A percentile compares a stretch with the other conserved stretches of the same genome.
phyloP scores from a whole-genome alignment of 2,113 vertebrate genomes.

The Ammodytes marinus region DNA sequence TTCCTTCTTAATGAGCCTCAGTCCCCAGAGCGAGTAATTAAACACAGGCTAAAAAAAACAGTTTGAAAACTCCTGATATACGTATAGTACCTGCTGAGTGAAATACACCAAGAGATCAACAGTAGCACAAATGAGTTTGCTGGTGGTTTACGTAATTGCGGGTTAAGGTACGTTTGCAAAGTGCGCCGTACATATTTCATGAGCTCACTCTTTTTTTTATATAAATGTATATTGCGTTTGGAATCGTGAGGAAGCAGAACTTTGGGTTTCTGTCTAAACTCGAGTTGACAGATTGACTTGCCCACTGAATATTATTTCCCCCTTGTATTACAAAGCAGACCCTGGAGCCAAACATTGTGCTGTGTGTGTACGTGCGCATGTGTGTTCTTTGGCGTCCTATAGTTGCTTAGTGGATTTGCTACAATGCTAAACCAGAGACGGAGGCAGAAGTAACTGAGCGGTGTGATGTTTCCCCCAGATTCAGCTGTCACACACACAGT shows the following conservation, averaged over 20 bases:
- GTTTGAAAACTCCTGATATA: conserved; percentile 35
- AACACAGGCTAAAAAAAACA: conserved; percentile 39
- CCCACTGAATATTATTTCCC: background rate
- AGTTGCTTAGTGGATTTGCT: conserved; percentile 18
- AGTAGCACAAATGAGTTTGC: conserved; percentile 19
- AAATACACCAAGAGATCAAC: conserved; percentile 9
- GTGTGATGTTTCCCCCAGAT: conserved; percentile 41
- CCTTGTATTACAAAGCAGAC: conserved; percentile 33
- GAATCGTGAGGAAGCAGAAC: background rate
- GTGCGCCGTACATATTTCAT: background rate
- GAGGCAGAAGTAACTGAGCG: conserved; percentile 26
- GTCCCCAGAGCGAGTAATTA: conserved; percentile 56
- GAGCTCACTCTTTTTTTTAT: conserved; percentile 7
- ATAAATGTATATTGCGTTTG: background rate
- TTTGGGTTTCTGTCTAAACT: conserved; percentile 6
- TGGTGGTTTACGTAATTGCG: background rate
- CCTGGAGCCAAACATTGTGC: conserved; percentile 19
- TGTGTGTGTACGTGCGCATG: background rate
- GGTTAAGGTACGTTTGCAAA: background rate
- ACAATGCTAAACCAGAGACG: conserved; percentile 8
- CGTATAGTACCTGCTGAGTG: conserved; percentile 7
- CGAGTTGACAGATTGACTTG: conserved; percentile 18
- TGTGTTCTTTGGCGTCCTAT: conserved; percentile 15
- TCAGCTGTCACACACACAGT: conserved; percentile 39
- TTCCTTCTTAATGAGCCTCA: conserved; percentile 61